Base-by-base conservation (phyloP, 2,888 invertebrate species). In the Lasioglossum villosulum region DNA sequence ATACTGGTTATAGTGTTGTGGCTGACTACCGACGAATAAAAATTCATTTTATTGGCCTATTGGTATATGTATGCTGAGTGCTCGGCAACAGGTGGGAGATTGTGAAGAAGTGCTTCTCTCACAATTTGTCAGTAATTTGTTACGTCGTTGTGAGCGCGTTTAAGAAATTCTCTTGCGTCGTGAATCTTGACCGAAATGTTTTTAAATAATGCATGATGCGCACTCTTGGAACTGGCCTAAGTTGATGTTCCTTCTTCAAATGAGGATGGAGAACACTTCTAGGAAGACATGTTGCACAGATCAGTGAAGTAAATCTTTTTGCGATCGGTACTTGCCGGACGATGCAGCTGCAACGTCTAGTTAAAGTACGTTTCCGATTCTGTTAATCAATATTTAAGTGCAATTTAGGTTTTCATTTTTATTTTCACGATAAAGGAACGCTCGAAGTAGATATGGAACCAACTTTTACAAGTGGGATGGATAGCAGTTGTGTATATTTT, bases 41-140 rank as follows among this genome's bases (percentile, higher is more conserved):
- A n/a, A 52, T 52, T 52, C 52, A 52, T 52, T 52, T 52, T n/a
- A 52, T 52, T 52, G 52, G 52, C 52, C 52, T 52, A 52, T 52
- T 10, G 52, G n/a, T 52, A 52, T n/a, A 52, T 52, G 23, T n/a
- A 52, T 52, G n/a, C 23, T 52, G 52, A 52, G 52, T 10, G n/a
- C 8, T n/a, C 52, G 52, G 52, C 52, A 52, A 52, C 52, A 52
- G 52, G 52, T 52, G 52, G 23, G 1, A 52, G 1, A n/a, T 6
- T 23, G 23, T 23, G 23, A 52, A 52, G 10, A 52, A 52, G 8
- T 52, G 8, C 23, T 52, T 23, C 23, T 8, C 48, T 48, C 23
- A 23, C 23, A 48, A 23, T 48, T 48, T 48, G 8, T 48, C 23
- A 48, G 48, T 48, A 48, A 23, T 48, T 23, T 6, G 23, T 48